Percentiles rank a stretch among this genome's conserved stretches.
Conservation (phyloP, 2,797 vertebrate genomes). For the Acrossocheilus fasciatus region DNA sequence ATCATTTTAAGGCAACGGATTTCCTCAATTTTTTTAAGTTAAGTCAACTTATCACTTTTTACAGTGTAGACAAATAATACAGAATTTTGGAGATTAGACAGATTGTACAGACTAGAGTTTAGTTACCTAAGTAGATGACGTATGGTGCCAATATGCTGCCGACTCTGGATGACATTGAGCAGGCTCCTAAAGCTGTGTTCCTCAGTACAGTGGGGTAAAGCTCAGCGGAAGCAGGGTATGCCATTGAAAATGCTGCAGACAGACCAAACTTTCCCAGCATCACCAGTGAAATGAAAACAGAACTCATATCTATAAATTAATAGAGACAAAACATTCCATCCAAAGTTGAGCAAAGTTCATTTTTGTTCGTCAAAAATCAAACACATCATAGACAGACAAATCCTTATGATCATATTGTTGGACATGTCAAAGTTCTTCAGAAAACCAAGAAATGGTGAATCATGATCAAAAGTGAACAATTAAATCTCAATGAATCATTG, state of each 20-base stretch:
- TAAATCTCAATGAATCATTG: too few species aligned
- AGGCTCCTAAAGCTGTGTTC: slow-evolving; percentile 88
- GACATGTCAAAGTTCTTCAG: neutral
- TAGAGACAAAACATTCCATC: neutral
- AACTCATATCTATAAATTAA: slow-evolving; percentile 73
- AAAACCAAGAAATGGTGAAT: neutral
- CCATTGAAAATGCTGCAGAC: slow-evolving; percentile 84
- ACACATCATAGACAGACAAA: neutral
- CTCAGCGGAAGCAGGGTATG: slow-evolving; percentile 90
- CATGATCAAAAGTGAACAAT: too few species aligned
- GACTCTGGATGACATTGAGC: slow-evolving; percentile 88
- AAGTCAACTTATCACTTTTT: too few species aligned
- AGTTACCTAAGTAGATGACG: slow-evolving; percentile 89
- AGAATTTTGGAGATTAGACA: neutral
- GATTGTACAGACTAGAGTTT: neutral
- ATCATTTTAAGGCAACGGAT: too few species aligned
- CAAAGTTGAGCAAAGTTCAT: neutral
- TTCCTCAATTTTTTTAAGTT: too few species aligned
- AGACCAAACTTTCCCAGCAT: slow-evolving; percentile 93
- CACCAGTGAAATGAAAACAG: slow-evolving; percentile 79
- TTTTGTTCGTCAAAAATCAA: neutral
- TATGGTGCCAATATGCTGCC: slow-evolving; percentile 92
- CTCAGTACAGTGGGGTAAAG: slow-evolving; percentile 93
- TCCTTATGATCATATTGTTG: neutral
- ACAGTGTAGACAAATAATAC: neutral